A percentile compares a stretch with the other conserved stretches of the same genome.
Conservation (phyloP, 2,888 invertebrate genomes). For the Ochropacha duplaris region DNA sequence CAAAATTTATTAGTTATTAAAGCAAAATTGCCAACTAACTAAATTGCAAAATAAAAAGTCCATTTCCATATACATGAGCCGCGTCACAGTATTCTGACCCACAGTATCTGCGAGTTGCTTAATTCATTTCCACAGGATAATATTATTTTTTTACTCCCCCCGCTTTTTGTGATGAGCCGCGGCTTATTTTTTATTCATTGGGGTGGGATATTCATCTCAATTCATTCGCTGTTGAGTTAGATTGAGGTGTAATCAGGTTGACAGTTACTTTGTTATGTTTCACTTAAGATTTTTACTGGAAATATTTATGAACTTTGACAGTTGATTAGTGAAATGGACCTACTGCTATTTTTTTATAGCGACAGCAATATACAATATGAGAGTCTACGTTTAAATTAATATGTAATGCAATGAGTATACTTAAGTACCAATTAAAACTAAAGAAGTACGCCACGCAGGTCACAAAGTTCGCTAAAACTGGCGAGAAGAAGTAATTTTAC, state of each 20-base stretch:
- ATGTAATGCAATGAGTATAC: too few species aligned
- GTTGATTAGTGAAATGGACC: too few species aligned
- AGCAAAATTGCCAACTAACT: too few species aligned
- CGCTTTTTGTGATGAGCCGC: conserved; percentile 71
- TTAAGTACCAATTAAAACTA: too few species aligned
- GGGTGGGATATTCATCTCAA: conserved; percentile 69
- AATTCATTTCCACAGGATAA: conserved; percentile 83
- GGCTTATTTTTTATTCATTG: conserved; percentile 82
- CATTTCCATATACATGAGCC: conserved; percentile 25
- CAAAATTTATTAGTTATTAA: too few species aligned
- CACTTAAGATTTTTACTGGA: conserved; percentile 8
- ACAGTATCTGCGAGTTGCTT: conserved; percentile 76
- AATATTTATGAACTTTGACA: conserved; percentile 13
- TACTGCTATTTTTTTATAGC: conserved; percentile 10
- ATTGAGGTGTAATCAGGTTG: conserved; percentile 70
- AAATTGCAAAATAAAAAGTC: conserved; percentile 11
- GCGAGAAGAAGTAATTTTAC: too few species aligned
- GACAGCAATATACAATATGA: too few species aligned
- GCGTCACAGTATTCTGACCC: conserved; percentile 45
- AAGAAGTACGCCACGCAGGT: too few species aligned
- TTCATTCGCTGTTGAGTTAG: conserved; percentile 57
- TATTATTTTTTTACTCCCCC: conserved; percentile 82
- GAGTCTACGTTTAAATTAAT: too few species aligned
- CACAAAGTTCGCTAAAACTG: too few species aligned
- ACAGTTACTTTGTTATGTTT: conserved; percentile 38